Conservation (phyloP, 2,888 invertebrate species). For the Pseudoips prasinana region DNA sequence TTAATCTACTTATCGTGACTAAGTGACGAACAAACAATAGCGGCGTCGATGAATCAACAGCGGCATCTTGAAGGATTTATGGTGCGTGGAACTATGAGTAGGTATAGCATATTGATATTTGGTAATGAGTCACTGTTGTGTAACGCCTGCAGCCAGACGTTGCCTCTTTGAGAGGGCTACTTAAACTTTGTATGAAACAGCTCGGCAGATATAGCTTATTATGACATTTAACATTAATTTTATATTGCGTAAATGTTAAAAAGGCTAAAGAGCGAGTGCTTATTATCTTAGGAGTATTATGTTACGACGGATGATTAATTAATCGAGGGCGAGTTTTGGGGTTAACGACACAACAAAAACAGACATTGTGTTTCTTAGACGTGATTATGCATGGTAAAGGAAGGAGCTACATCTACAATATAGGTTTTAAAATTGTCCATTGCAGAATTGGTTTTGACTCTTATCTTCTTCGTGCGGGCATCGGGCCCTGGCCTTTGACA, state of each 20-base stretch:
- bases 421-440: too few species aligned
- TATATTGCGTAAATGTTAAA: constrained; percentile 40
- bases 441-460: too few species aligned
- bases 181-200: constrained; percentile 31
- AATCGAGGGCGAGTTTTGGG: not conserved
- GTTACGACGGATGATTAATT: not conserved
- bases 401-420: too few species aligned
- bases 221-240: constrained; percentile 39
- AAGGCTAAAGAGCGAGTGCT: constrained; percentile 21
- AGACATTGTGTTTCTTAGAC: not conserved
- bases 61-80: constrained; percentile 36
- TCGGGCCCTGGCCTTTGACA: too few species aligned
- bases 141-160: constrained; percentile 45
- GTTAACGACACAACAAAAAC: not conserved
- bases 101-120: constrained; percentile 46
- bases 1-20: constrained; percentile 39
- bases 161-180: constrained; percentile 38
- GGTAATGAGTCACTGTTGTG: constrained; percentile 57
- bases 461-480: too few species aligned
- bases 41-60: constrained; percentile 47
- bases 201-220: constrained; percentile 30
- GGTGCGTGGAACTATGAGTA: constrained; percentile 23
- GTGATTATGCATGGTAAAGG: too few species aligned
- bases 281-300: constrained; percentile 3
- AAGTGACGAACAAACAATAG: constrained; percentile 52